Evolutionary conservation across 2,888 invertebrate genomes (phyloP).

Genomic region (Oxystoma pomonae): DNA sequence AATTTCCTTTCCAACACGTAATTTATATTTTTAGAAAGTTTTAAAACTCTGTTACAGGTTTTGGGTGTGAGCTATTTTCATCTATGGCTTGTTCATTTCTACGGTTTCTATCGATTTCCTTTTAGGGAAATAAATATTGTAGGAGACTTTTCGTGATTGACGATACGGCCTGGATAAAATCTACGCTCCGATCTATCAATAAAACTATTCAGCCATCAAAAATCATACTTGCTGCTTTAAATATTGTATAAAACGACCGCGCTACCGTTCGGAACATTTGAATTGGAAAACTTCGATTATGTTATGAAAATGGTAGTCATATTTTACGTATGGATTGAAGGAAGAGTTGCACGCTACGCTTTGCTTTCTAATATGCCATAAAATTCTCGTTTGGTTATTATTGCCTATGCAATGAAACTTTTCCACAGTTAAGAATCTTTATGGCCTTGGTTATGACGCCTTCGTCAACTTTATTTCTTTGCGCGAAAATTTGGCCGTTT

Average conservation of each 20-base stretch:
- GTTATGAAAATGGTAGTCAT: neutral
- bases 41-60: too few species aligned
- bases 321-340: neutral
- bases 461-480: too few species aligned
- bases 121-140: conserved; percentile 21
- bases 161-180: neutral
- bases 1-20: too few species aligned
- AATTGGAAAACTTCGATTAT: neutral
- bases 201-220: neutral
- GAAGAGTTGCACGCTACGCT: neutral
- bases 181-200: neutral
- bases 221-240: neutral
- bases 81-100: neutral
- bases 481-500: too few species aligned
- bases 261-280: neutral
- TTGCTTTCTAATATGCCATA: neutral
- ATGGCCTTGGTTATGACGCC: neutral
- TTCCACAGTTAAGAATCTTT: neutral
- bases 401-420: neutral
- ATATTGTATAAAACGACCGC: neutral
- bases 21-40: too few species aligned
- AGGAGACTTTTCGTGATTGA: conserved; percentile 6
- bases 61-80: neutral
- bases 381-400: neutral
- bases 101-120: conserved; percentile 22